phyloP scores from a whole-genome alignment of 2,113 vertebrate genomes.

The Rhinolophus sinicus region DNA sequence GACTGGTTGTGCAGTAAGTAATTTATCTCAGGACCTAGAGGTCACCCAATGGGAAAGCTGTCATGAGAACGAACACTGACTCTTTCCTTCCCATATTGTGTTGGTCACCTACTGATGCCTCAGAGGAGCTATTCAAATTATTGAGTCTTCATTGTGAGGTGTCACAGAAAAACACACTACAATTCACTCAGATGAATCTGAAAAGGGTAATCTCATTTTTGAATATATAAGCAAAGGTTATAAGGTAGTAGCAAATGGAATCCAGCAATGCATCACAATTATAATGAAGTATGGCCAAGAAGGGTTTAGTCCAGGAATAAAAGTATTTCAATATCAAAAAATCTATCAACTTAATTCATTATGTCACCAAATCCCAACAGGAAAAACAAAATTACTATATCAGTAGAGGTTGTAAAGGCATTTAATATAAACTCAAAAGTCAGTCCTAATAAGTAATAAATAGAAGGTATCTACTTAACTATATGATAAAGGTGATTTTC shows the following conservation, averaged over 20 bases:
- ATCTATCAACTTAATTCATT: slow-evolving; percentile 38
- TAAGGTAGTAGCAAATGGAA: neutral
- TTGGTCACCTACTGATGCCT: slow-evolving; percentile 36
- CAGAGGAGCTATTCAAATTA: slow-evolving; percentile 31
- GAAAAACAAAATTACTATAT: neutral
- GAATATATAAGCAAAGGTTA: slow-evolving; percentile 16
- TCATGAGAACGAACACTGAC: neutral
- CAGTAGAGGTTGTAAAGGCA: neutral
- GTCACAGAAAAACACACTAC: slow-evolving; percentile 24
- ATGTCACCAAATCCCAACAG: slow-evolving; percentile 23
- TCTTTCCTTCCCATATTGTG: neutral
- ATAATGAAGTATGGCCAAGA: neutral
- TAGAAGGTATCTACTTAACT: slow-evolving; percentile 1
- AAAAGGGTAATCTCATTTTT: slow-evolving; percentile 12
- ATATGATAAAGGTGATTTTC: neutral
- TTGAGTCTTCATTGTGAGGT: neutral
- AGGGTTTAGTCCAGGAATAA: slow-evolving; percentile 1
- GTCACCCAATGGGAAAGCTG: slow-evolving; percentile 52
- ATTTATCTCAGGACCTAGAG: slow-evolving; percentile 65
- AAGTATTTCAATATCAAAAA: slow-evolving; percentile 35
- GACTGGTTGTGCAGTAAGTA: slow-evolving; percentile 42
- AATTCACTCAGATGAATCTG: neutral
- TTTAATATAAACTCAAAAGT: slow-evolving; percentile 41
- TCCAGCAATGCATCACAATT: neutral
- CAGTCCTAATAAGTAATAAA: slow-evolving; percentile 17